phyloP scores from a whole-genome alignment of 2,113 vertebrate genomes.

The Choloepus hoffmanni region DNA sequence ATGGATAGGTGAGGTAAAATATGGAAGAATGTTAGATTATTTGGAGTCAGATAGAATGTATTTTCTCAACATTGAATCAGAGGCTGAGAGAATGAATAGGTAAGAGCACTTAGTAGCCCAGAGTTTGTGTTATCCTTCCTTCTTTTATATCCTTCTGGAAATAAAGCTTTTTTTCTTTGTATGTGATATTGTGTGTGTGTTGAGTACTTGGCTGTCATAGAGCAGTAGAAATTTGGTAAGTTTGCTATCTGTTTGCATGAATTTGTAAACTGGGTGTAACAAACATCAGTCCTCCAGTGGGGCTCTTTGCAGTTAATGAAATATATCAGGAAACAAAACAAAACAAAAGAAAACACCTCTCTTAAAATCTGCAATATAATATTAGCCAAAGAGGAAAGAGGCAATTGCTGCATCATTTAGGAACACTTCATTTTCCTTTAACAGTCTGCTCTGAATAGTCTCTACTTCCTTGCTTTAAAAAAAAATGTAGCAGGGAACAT shows the following conservation, averaged over 20 bases:
- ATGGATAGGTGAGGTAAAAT: not conserved
- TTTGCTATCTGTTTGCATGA: not conserved
- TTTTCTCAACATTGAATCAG: constrained; percentile 14
- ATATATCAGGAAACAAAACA: not conserved
- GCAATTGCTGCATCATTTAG: too few relatives aligned
- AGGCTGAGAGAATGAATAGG: not conserved
- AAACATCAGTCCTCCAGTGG: not conserved
- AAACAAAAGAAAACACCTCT: not conserved
- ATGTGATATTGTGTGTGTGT: not conserved
- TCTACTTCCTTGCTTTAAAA: not conserved
- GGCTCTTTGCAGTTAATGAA: constrained; percentile 25
- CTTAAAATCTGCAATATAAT: not conserved
- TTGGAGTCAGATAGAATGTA: not conserved
- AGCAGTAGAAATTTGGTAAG: not conserved
- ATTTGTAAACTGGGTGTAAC: constrained; percentile 47
- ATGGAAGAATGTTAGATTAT: not conserved
- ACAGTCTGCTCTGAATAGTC: not conserved
- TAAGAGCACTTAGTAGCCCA: constrained; percentile 7
- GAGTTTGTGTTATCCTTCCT: constrained; percentile 6
- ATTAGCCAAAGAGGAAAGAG: not conserved
- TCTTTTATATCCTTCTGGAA: constrained; percentile 1
- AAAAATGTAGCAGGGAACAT: not conserved
- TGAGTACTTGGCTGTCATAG: not conserved
- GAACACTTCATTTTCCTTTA: not conserved
- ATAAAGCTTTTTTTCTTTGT: not conserved